Percentiles rank a stretch among this genome's conserved stretches.
phyloP scores from a whole-genome alignment of 2,113 vertebrate species.

The Tragelaphus strepsiceros region DNA sequence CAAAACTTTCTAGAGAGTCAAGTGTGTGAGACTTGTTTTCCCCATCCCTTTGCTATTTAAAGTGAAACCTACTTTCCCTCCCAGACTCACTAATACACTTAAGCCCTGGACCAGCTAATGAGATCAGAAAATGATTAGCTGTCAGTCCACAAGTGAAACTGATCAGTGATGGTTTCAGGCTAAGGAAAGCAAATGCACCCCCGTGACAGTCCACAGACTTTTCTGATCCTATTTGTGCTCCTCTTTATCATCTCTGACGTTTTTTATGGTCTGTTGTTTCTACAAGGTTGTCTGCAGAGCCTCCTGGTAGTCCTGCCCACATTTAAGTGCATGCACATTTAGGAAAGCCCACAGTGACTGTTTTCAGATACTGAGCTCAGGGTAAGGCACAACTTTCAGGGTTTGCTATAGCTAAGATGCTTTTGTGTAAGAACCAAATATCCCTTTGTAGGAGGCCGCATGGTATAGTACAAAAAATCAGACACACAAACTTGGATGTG shows the following conservation, averaged over 20 bases:
- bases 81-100: neutral
- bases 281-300: neutral
- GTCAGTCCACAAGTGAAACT: neutral
- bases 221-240: neutral
- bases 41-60: neutral
- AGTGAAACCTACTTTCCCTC: neutral
- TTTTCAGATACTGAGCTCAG: neutral
- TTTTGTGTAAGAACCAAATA: neutral
- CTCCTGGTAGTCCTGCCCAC: neutral
- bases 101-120: neutral
- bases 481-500: neutral
- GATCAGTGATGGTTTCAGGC: neutral
- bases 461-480: neutral
- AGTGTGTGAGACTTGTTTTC: neutral
- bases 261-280: neutral
- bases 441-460: neutral
- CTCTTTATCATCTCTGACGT: neutral
- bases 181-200: neutral
- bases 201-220: neutral
- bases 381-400: neutral
- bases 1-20: neutral
- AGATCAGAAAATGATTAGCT: conserved; percentile 35
- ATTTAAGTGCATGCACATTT: neutral
- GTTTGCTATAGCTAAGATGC: neutral
- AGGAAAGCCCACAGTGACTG: neutral